phyloP scores from a whole-genome alignment of 2,888 invertebrate genomes.

The Deroplatys truncata region DNA sequence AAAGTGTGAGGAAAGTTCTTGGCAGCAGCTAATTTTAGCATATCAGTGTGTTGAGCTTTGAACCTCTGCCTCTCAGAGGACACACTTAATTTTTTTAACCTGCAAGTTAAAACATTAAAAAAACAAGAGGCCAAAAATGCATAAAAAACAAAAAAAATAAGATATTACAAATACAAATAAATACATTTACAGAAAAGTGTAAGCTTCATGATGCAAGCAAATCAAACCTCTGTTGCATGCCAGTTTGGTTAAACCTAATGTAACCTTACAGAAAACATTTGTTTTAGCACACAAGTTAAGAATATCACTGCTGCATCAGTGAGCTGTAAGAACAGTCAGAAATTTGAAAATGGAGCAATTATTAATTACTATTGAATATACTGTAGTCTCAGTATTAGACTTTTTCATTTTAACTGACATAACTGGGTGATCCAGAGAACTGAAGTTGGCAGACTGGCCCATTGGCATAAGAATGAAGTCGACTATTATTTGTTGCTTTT shows the following conservation, averaged over 20 bases:
- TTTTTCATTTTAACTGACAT: slow-evolving; percentile 5
- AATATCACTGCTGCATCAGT: slow-evolving; percentile 9
- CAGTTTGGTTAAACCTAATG: slow-evolving; percentile 4
- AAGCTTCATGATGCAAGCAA: slow-evolving; percentile 13
- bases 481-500: no score
- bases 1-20: neutral
- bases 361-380: slow-evolving; percentile 21
- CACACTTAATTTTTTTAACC: slow-evolving; percentile 10
- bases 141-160: slow-evolving; percentile 5
- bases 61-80: slow-evolving; percentile 10
- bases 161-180: slow-evolving; percentile 3
- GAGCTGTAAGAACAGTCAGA: neutral
- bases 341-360: slow-evolving; percentile 5
- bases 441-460: neutral
- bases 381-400: slow-evolving; percentile 16
- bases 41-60: slow-evolving; percentile 41
- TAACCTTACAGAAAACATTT: neutral
- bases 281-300: neutral
- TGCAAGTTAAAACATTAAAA: neutral
- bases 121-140: neutral
- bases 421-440: neutral
- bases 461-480: no score
- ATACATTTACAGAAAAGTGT: neutral
- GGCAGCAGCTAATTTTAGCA: slow-evolving; percentile 38
- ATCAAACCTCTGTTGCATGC: slow-evolving; percentile 16